phyloP scores from a whole-genome alignment of 2,113 vertebrate species.

The Pteropus alecto region DNA sequence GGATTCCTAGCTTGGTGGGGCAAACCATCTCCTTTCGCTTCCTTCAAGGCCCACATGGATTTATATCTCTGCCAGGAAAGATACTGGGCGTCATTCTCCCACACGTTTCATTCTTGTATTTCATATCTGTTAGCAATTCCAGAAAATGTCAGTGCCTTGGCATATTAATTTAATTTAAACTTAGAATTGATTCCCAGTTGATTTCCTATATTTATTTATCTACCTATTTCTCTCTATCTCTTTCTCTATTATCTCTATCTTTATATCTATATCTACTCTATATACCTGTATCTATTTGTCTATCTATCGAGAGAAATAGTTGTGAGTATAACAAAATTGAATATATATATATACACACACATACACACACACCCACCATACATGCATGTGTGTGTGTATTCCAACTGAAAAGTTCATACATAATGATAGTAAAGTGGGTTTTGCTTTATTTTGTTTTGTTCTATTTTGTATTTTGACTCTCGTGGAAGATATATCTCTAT shows the following conservation, averaged over 20 bases:
- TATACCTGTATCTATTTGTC: neutral
- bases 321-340: neutral
- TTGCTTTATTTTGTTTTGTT: neutral
- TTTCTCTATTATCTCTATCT: too few species aligned
- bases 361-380: neutral
- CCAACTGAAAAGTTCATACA: neutral
- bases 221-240: neutral
- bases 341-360: neutral
- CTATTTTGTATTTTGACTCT: neutral
- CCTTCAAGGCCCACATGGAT: neutral
- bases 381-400: neutral
- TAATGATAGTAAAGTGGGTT: neutral
- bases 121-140: neutral
- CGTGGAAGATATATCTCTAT: neutral
- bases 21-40: neutral
- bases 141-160: neutral
- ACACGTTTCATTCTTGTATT: neutral
- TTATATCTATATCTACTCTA: too few species aligned
- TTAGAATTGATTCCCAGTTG: neutral
- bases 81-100: neutral
- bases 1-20: neutral
- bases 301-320: neutral
- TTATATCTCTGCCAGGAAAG: neutral
- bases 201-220: neutral
- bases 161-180: constrained; percentile 14